phyloP scores from a whole-genome alignment of 2,113 vertebrate species.

The Tympanuchus pallidicinctus region DNA sequence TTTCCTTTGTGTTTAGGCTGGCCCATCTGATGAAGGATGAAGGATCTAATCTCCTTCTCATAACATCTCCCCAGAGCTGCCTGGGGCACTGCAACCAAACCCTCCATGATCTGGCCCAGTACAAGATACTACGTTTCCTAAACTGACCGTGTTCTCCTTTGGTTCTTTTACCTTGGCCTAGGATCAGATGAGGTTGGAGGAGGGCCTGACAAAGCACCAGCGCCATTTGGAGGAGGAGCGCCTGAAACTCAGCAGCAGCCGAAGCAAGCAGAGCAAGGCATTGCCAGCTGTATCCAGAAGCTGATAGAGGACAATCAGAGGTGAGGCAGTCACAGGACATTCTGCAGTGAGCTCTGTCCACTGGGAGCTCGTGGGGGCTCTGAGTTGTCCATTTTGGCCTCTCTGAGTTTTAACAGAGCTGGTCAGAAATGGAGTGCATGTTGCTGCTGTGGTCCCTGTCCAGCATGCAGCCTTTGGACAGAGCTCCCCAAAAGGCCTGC shows the following conservation, averaged over 20 bases:
- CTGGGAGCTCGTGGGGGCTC: fast-evolving
- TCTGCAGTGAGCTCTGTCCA: neutral
- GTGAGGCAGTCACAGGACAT: conserved; percentile 46
- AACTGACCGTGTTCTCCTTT: neutral
- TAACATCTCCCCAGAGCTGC: neutral
- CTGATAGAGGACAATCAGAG: conserved; percentile 89
- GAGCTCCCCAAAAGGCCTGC: neutral
- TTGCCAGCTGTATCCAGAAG: conserved; percentile 82
- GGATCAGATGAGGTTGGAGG: conserved; percentile 88
- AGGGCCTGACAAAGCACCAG: conserved; percentile 85
- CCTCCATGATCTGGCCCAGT: neutral
- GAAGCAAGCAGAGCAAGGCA: conserved; percentile 81
- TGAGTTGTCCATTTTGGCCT: fast-evolving
- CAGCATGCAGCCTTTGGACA: neutral
- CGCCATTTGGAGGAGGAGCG: conserved; percentile 84
- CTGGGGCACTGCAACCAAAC: neutral
- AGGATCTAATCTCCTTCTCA: too few relatives aligned
- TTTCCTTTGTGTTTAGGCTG: neutral
- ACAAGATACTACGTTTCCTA: neutral
- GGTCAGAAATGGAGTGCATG: neutral
- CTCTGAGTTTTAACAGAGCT: fast-evolving
- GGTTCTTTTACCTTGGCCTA: conserved; percentile 29
- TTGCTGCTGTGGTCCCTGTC: neutral
- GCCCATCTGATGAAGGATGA: neutral
- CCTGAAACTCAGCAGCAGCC: conserved; percentile 85